These are phyloP conservation scores for Standfussiana lucernea DNA, from an alignment of 2,888 invertebrate genomes.

Conservation along the genomic window DNA sequence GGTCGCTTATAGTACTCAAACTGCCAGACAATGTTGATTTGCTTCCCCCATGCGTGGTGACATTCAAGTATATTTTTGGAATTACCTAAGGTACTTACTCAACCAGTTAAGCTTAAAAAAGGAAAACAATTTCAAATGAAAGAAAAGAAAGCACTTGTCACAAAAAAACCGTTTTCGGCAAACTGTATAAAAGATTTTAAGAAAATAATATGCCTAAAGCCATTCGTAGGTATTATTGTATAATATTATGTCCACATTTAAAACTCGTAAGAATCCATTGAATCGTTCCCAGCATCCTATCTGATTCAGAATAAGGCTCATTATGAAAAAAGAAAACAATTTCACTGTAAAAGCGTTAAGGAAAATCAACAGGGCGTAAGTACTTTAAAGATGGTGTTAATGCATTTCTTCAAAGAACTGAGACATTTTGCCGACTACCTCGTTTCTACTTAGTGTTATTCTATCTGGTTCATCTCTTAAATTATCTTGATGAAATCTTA, in stretches of 20 bases:
- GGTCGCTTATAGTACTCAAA: too few species aligned
- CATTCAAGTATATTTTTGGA: background rate
- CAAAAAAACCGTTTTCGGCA: background rate
- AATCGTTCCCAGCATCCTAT: conserved; percentile 24
- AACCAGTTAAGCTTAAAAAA: background rate
- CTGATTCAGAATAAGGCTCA: conserved; percentile 35
- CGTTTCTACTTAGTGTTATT: conserved; percentile 29
- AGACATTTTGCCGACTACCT: conserved; percentile 18
- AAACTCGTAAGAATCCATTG: conserved; percentile 38
- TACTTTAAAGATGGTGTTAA: conserved; percentile 43
- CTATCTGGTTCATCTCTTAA: conserved; percentile 51
- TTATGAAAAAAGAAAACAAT: conserved; percentile 42
- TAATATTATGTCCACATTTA: conserved; percentile 25
- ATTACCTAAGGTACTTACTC: background rate
- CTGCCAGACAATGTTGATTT: too few species aligned
- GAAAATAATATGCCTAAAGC: conserved; percentile 22
- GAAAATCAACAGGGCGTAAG: conserved; percentile 36
- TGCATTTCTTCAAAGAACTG: conserved; percentile 44
- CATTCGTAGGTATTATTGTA: background rate
- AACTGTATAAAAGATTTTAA: conserved; percentile 20
- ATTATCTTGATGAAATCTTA: conserved; percentile 65
- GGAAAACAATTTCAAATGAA: background rate
- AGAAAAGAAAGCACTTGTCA: background rate
- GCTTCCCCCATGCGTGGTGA: background rate
- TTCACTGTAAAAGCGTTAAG: conserved; percentile 36